These are phyloP conservation scores for Lycocerus yunnanus DNA, from an alignment of 2,888 invertebrate genomes.

Conservation along the genomic window DNA sequence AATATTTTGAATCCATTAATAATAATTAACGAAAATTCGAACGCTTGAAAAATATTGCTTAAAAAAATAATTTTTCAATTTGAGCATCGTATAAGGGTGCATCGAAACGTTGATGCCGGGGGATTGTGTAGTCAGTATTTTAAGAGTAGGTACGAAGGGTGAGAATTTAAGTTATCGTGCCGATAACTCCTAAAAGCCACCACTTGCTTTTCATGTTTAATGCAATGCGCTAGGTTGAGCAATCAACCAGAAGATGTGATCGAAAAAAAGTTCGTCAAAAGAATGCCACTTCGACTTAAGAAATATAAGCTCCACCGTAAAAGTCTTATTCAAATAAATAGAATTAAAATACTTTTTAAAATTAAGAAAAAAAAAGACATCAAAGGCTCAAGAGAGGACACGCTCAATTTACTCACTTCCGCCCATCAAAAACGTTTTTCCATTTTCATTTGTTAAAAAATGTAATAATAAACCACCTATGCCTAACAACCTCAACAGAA, in stretches of 20 bases:
- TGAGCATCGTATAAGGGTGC: not conserved
- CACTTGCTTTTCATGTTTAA: constrained; percentile 54
- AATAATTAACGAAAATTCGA: not conserved
- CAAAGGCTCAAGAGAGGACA: not conserved
- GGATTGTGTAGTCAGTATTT: constrained; percentile 28
- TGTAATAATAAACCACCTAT: not conserved
- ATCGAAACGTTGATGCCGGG: constrained; percentile 20
- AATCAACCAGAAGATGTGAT: constrained; percentile 45
- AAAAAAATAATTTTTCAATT: not conserved
- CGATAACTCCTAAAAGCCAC: constrained; percentile 50
- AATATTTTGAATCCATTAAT: not conserved
- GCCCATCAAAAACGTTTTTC: not conserved
- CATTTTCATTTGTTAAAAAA: not conserved
- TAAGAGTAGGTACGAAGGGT: constrained; percentile 24
- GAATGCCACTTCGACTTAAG: constrained; percentile 27
- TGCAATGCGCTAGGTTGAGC: constrained; percentile 48
- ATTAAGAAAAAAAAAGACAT: not conserved
- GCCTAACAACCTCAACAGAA: not conserved
- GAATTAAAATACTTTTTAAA: not conserved
- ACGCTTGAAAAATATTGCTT: not conserved
- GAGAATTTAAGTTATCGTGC: constrained; percentile 47
- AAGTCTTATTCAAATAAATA: constrained; percentile 20
- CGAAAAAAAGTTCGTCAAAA: constrained; percentile 30
- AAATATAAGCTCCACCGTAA: constrained; percentile 13
- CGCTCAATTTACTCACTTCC: not conserved